Evolutionary conservation across 2,888 invertebrate species (phyloP), one percentile per base, ranked within the genome.

Genomic region (Drosophila monieri): DNA sequence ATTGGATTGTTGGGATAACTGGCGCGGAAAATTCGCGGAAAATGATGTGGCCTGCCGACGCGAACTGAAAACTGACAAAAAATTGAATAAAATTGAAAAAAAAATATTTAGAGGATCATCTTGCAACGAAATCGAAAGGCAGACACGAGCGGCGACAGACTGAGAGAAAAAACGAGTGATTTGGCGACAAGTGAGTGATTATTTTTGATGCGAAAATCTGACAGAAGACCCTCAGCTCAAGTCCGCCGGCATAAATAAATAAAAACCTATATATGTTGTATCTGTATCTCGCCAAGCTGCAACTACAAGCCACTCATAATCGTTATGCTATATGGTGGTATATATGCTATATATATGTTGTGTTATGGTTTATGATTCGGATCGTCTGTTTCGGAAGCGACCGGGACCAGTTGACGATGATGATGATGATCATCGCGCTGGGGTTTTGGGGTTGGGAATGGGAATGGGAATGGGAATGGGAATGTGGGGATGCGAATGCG

Each of bases 171-270:
- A 60, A 39, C 54, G 52, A 69, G 56, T 52, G 61, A 56, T 73
- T 44, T 67, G 56, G 71, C 72, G 65, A 77, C 75, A 85, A 81
- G 80, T 81, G 83, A 81, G 80, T 81, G 74, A 80, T 80, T 77
- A 80, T 80, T 77, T 74, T 73, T 77, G 64, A 65, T 73, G 58
- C 75, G 35, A 39, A 57, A 18, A 52, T 32, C 12, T 30, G 43
- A 15, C 58, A 47, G 10, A 41, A n/a, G 21, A 46, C 27, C 25
- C n/a, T n/a, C n/a, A n/a, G 21, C 52, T 18, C 23, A 23, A 18
- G 35, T 18, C 37, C n/a, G 48, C 37, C 37, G 56, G 25, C 48
- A 46, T 21, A 37, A 57, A 43, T 25, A 14, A 39, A 39, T 14
- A 39, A 46, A 37, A 44, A 57, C 44, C 37, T 32, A 55, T 27